These are phyloP conservation scores for Capra hircus DNA, from an alignment of 2,113 vertebrate genomes.

Conservation along the genomic window DNA sequence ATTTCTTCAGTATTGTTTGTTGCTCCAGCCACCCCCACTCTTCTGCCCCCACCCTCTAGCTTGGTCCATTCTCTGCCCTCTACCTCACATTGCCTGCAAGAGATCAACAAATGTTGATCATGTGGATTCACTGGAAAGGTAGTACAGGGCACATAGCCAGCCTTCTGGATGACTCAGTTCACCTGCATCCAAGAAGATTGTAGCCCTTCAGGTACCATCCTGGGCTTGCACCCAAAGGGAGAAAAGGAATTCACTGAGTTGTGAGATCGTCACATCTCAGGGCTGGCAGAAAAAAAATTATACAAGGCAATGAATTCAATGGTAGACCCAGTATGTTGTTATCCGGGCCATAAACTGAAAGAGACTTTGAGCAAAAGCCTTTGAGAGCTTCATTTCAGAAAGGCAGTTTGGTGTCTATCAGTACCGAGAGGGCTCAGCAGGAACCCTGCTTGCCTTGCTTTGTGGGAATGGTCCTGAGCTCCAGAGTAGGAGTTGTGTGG, in stretches of 20 bases:
- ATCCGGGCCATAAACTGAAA: neutral
- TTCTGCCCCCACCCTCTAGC: neutral
- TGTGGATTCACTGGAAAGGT: neutral
- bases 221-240: neutral
- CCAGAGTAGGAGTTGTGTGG: neutral
- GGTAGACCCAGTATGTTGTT: neutral
- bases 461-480: neutral
- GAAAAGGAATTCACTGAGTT: neutral
- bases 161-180: neutral
- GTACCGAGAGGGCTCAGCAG: neutral
- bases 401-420: conserved; percentile 9
- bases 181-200: neutral
- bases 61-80: neutral
- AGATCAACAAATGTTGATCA: neutral
- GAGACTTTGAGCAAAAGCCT: neutral
- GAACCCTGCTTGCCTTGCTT: neutral
- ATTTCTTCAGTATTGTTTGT: neutral
- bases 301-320: neutral
- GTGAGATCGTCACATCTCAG: neutral
- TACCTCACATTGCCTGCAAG: neutral
- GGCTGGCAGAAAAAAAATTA: neutral
- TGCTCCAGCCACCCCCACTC: neutral
- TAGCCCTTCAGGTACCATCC: neutral
- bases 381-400: conserved; percentile 8
- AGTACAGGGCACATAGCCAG: neutral